A percentile compares a stretch with the other conserved stretches of the same genome.
Conservation (phyloP, 2,797 vertebrate species). For the Oceanodroma leucorhoa region DNA sequence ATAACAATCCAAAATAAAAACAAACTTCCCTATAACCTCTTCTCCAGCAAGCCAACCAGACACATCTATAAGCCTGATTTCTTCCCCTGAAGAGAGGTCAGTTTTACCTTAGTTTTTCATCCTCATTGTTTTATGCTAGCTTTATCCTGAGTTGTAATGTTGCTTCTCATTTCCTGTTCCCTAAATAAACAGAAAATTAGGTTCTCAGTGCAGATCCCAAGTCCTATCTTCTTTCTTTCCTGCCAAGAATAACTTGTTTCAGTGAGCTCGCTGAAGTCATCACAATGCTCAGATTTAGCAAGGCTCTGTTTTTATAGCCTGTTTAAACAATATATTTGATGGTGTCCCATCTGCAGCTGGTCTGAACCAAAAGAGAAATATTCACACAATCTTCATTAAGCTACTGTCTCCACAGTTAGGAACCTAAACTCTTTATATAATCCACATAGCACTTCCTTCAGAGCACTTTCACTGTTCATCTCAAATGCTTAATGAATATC, state of each 20-base stretch:
- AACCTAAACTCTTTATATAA: background rate
- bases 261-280: background rate
- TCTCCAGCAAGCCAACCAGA: background rate
- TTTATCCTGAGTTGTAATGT: background rate
- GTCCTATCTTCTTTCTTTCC: background rate
- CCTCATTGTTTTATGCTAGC: background rate
- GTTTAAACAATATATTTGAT: slow-evolving; percentile 2
- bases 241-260: slow-evolving; percentile 32
- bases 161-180: slow-evolving; percentile 1
- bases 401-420: background rate
- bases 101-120: background rate
- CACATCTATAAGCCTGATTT: background rate
- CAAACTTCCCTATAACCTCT: background rate
- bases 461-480: background rate
- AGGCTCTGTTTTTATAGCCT: background rate
- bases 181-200: slow-evolving; percentile 13
- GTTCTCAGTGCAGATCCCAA: background rate
- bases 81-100: background rate
- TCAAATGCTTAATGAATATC: background rate
- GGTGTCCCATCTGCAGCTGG: background rate
- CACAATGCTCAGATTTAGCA: background rate
- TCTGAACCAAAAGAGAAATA: background rate
- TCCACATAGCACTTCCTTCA: background rate
- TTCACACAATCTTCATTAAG: background rate
- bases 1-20: background rate